phyloP scores from a whole-genome alignment of 2,888 invertebrate genomes.

The Papilio elwesi region DNA sequence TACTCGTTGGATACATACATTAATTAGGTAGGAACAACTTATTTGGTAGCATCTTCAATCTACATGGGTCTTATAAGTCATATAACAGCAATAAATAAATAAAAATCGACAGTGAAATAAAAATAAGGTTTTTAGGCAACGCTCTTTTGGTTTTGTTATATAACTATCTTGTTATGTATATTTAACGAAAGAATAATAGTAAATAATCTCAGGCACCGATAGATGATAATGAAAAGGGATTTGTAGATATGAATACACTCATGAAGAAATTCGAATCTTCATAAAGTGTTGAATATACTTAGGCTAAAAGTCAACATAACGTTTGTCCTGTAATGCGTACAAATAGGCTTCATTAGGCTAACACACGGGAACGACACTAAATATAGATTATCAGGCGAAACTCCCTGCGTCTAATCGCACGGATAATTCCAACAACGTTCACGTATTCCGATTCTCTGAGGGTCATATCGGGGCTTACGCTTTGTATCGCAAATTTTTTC shows the following conservation, averaged over 20 bases:
- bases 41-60: too few relatives aligned
- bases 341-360: conserved; percentile 7
- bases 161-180: too few relatives aligned
- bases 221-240: neutral
- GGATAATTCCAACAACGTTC: conserved; percentile 2
- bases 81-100: too few relatives aligned
- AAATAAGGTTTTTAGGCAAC: too few relatives aligned
- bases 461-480: neutral
- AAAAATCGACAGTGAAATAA: too few relatives aligned
- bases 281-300: neutral
- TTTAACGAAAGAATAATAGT: too few relatives aligned
- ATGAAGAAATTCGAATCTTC: conserved; percentile 1
- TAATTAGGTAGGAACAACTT: too few relatives aligned
- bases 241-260: neutral
- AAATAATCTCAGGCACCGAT: too few relatives aligned
- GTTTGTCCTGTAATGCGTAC: conserved; percentile 16
- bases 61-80: too few relatives aligned
- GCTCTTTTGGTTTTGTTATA: too few relatives aligned
- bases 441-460: conserved; percentile 7
- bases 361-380: conserved; percentile 11
- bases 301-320: conserved; percentile 3
- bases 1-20: neutral
- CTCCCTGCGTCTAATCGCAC: neutral
- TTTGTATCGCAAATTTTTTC: conserved; percentile 7
- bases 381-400: conserved; percentile 14